Percentiles rank a stretch among this genome's conserved stretches.
These are phyloP conservation scores for Tetanocera ferruginea DNA, from an alignment of 2,888 invertebrate species.

Conservation along the genomic window DNA sequence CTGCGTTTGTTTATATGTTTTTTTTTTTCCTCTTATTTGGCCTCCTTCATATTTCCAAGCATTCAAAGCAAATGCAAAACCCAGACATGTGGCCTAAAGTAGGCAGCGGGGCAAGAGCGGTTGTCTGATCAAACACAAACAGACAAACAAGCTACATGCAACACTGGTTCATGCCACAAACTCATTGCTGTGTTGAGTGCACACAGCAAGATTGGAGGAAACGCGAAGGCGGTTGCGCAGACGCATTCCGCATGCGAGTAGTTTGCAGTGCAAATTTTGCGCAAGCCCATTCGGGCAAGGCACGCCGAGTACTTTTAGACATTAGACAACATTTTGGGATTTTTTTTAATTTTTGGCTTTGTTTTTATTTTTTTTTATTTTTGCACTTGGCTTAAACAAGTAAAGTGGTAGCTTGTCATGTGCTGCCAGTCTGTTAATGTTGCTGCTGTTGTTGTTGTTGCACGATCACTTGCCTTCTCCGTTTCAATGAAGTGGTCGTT, in stretches of 20 bases:
- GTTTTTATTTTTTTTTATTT: not conserved
- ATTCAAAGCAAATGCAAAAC: constrained; percentile 28
- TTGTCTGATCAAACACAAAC: not conserved
- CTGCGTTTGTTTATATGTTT: constrained; percentile 35
- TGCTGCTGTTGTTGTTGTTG: not conserved
- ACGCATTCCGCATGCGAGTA: not conserved
- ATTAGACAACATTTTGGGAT: constrained; percentile 26
- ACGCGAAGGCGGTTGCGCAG: not conserved
- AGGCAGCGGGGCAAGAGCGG: not conserved
- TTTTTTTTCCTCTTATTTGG: not conserved
- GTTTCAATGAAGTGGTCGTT: not conserved
- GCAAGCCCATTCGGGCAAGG: not conserved
- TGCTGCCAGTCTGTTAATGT: constrained; percentile 22
- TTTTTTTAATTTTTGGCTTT: not conserved
- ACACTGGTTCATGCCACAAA: not conserved
- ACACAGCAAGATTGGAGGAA: not conserved
- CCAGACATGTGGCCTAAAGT: not conserved
- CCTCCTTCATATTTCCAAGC: constrained; percentile 22
- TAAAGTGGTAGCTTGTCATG: constrained; percentile 32
- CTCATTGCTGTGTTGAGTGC: not conserved
- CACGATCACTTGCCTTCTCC: constrained; percentile 9
- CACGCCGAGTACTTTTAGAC: constrained; percentile 11
- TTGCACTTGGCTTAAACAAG: not conserved
- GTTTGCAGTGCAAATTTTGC: constrained; percentile 1
- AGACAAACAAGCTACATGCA: not conserved